Evolutionary conservation across 2,888 invertebrate species (phyloP).

Genomic region (Spatulosminthurus flaviceps): DNA sequence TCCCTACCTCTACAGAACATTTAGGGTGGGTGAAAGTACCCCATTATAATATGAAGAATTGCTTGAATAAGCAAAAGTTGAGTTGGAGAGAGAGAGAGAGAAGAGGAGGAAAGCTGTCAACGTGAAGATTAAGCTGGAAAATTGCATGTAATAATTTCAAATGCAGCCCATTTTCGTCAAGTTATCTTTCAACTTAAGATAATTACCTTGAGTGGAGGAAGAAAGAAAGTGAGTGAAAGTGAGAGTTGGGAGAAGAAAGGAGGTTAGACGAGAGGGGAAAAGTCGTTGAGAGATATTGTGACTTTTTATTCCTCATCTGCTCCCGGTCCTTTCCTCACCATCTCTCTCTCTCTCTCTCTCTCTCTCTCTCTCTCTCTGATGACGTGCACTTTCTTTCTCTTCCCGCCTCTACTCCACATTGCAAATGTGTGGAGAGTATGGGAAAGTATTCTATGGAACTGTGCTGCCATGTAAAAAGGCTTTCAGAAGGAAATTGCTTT

Average conservation of each 20-base stretch:
- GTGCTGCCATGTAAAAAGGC: neutral
- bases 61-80: too few species aligned
- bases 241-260: neutral
- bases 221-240: too few species aligned
- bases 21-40: too few species aligned
- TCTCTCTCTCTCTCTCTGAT: neutral
- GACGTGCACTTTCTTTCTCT: neutral
- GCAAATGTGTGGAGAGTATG: too few species aligned
- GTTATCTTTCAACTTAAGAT: slow-evolving; percentile 7
- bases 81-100: too few species aligned
- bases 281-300: slow-evolving; percentile 5
- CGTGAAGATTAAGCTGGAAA: neutral
- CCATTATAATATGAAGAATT: too few species aligned
- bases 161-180: slow-evolving; percentile 3
- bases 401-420: neutral
- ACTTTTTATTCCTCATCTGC: slow-evolving; percentile 8
- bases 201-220: neutral
- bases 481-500: slow-evolving; percentile 18
- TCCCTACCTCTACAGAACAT: too few species aligned
- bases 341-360: neutral
- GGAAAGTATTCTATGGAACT: too few species aligned
- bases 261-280: neutral
- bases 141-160: neutral
- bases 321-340: neutral
- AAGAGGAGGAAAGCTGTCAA: too few species aligned